phyloP scores from a whole-genome alignment of 2,797 vertebrate genomes.

The Syngnathus rostellatus region DNA sequence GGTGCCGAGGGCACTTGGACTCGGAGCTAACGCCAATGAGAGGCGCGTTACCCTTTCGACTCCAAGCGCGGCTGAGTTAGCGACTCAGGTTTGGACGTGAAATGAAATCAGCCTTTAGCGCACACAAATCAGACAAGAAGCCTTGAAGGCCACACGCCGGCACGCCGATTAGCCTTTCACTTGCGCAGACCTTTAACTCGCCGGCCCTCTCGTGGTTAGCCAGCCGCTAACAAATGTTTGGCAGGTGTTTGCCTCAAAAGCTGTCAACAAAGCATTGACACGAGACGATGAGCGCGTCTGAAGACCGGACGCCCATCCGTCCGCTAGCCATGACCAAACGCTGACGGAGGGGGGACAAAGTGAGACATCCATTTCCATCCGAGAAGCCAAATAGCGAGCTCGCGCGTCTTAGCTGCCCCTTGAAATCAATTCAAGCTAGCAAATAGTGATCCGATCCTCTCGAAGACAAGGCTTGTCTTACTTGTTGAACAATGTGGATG shows the following conservation, averaged over 20 bases:
- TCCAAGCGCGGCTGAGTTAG: not conserved
- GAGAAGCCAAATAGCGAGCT: not conserved
- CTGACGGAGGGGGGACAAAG: not conserved
- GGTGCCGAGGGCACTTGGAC: not conserved
- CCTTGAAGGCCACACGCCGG: not conserved
- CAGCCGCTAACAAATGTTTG: too few species aligned
- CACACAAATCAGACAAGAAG: not conserved
- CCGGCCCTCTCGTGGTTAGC: too few species aligned
- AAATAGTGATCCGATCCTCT: not conserved
- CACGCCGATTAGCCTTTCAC: slow-evolving; percentile 1
- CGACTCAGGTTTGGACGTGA: not conserved
- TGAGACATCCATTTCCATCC: not conserved
- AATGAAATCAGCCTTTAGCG: not conserved
- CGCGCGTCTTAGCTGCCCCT: not conserved
- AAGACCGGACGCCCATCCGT: too few species aligned
- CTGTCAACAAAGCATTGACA: too few species aligned
- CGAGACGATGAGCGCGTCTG: too few species aligned
- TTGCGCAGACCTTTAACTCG: not conserved
- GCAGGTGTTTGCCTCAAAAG: too few species aligned
- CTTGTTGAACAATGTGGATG: too few species aligned
- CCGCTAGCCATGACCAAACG: not conserved
- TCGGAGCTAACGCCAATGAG: not conserved
- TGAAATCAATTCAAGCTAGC: not conserved
- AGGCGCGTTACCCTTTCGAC: not conserved
- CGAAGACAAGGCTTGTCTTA: too few species aligned